Evolutionary conservation across 2,113 vertebrate genomes (phyloP).

Genomic region (Trematomus loennbergii): DNA sequence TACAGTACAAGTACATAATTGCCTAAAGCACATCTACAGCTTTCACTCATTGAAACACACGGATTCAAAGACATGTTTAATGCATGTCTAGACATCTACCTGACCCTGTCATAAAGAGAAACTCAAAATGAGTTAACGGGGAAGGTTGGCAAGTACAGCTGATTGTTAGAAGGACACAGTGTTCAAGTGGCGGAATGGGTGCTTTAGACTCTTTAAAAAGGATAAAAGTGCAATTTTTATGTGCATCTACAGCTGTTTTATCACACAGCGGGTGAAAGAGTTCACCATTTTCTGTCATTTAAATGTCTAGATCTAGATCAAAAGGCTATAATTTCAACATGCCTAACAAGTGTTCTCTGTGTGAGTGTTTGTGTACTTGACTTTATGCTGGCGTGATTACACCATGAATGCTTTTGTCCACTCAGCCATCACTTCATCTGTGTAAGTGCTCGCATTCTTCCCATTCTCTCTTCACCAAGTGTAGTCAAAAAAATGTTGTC

Average conservation of each 20-base stretch:
- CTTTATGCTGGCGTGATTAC: slow-evolving; percentile 43
- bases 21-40: neutral
- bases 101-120: neutral
- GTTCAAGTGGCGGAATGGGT: slow-evolving; percentile 6
- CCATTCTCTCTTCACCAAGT: slow-evolving; percentile 33
- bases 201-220: neutral
- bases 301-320: neutral
- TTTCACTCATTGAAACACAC: neutral
- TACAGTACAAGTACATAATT: neutral
- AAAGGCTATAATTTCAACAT: slow-evolving; percentile 21
- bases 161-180: neutral
- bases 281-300: neutral
- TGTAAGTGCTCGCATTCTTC: slow-evolving; percentile 54
- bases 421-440: slow-evolving; percentile 52
- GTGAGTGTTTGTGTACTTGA: slow-evolving; percentile 42
- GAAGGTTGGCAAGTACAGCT: neutral
- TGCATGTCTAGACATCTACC: neutral
- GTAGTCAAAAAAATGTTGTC: slow-evolving; percentile 29
- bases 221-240: slow-evolving; percentile 9
- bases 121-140: neutral
- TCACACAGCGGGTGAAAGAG: slow-evolving; percentile 3
- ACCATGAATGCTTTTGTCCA: slow-evolving; percentile 53
- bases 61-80: neutral
- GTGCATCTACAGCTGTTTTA: neutral
- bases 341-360: slow-evolving; percentile 34